Conservation (phyloP, 1,140 invertebrate genomes). For the Adelges cooleyi region DNA sequence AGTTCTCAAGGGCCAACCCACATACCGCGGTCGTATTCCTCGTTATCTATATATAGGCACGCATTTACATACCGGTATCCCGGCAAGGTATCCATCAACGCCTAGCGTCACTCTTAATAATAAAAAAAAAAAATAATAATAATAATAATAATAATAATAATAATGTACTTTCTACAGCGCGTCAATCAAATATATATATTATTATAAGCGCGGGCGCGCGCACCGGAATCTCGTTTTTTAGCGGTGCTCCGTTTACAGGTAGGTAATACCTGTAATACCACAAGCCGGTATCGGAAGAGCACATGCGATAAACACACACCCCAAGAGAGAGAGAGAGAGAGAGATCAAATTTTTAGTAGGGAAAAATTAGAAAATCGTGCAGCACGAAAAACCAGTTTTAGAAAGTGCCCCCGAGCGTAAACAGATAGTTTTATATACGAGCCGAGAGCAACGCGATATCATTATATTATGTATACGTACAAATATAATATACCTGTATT, state of each 20-base stretch:
- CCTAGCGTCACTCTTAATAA: too few relatives aligned
- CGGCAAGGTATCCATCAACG: too few relatives aligned
- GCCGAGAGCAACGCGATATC: neutral
- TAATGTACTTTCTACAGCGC: neutral
- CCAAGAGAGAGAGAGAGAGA: neutral
- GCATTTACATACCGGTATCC: too few relatives aligned
- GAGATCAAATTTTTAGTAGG: neutral
- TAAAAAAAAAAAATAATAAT: too few relatives aligned
- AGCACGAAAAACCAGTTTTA: conserved; percentile 25
- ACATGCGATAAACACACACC: neutral
- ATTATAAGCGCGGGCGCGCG: neutral
- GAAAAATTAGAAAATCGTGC: neutral
- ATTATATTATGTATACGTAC: too few relatives aligned
- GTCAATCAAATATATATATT: conserved; percentile 19
- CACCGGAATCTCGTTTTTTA: conserved; percentile 13
- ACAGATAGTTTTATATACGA: neutral
- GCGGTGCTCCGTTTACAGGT: too few relatives aligned
- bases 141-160: neutral
- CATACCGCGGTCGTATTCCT: too few relatives aligned
- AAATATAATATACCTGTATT: too few relatives aligned
- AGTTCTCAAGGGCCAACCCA: too few relatives aligned
- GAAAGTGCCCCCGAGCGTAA: neutral
- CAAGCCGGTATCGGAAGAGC: too few relatives aligned
- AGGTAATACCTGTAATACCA: too few relatives aligned
- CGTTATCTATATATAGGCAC: too few relatives aligned